phyloP scores from a whole-genome alignment of 2,888 invertebrate species.

The Pedicia rivosa region DNA sequence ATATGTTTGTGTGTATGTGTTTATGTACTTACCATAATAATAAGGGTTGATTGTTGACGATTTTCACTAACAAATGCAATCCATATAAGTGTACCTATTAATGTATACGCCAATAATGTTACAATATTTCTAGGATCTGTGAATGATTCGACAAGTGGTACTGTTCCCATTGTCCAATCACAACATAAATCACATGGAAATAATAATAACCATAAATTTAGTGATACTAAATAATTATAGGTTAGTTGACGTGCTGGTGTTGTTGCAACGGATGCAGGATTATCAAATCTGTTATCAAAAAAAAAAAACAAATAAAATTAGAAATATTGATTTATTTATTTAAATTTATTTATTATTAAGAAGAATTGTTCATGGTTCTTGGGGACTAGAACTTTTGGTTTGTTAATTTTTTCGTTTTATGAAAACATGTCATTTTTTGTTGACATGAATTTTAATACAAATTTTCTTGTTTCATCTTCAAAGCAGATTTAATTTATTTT shows the following conservation, averaged over 20 bases:
- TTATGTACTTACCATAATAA: slow-evolving; percentile 54
- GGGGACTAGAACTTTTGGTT: too few species aligned
- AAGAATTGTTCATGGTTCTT: too few species aligned
- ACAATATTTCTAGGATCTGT: slow-evolving; percentile 66
- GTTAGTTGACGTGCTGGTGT: slow-evolving; percentile 78
- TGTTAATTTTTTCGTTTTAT: too few species aligned
- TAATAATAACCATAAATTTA: slow-evolving; percentile 81
- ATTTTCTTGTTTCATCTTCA: too few species aligned
- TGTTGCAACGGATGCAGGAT: slow-evolving; percentile 82
- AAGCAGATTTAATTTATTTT: too few species aligned
- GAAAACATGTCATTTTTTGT: too few species aligned
- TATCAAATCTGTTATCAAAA: slow-evolving; percentile 62
- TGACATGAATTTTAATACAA: too few species aligned
- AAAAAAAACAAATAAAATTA: slow-evolving; percentile 65
- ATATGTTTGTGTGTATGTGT: too few species aligned
- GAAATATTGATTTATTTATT: too few species aligned
- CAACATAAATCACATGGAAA: slow-evolving; percentile 85
- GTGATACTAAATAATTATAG: slow-evolving; percentile 79
- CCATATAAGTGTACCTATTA: slow-evolving; percentile 39
- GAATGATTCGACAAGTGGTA: slow-evolving; percentile 68
- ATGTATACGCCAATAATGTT: slow-evolving; percentile 51
- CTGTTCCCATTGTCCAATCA: slow-evolving; percentile 98
- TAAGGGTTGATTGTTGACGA: slow-evolving; percentile 43
- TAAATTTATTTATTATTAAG: too few species aligned
- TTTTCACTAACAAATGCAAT: slow-evolving; percentile 39